Base-by-base conservation (phyloP, 2,888 invertebrate species). In the Brachyptera putata region DNA sequence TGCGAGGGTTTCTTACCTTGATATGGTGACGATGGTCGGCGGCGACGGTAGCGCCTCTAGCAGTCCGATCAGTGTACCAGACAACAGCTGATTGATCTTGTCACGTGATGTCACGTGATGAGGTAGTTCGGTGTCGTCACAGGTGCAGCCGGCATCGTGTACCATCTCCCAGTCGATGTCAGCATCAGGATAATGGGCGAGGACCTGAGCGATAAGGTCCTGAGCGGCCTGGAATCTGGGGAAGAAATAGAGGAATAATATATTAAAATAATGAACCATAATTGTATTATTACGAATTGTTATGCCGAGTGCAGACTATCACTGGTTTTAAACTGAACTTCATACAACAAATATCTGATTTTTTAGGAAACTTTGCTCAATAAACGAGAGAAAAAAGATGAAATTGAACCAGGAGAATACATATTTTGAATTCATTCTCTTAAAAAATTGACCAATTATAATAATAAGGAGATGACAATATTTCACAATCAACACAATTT, bases 111-210 rank as follows among this genome's bases (percentile, higher is more conserved):
- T 89, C 21, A 90, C 83, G 71, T 95, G 92, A 74, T 91, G 85
- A 0, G 95, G 95, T 57, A 95, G 74, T 21, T 89, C 91, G 4
- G 85, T 85, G 68, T 89, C 87, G 71, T 95, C 94, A 63, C 89
- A 85, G 0, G 95, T 95, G 71, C 91, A 92, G 2, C 95, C 95
- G 34, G 89, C 91, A 67, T 92, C 88, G 70, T 89, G 91, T 7
- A 95, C 79, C 61, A 89, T 76, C 70, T 84, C 80, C 87, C 90
- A 93, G 71, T 92, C 87, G 37, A 91, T 84, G 48, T 83, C 80
- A 18, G 81, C 78, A 13, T 83, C 81, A 2, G 79, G 72, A 68
- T 86, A 85, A 61, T 79, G 72, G 21, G 79, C 72, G 70, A 80
- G 68, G 34, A 87, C 73, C 7, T 71, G 70, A 3, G 74, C 75